Base-by-base conservation (phyloP, 2,888 invertebrate species). In the Hydriomena furcata region DNA sequence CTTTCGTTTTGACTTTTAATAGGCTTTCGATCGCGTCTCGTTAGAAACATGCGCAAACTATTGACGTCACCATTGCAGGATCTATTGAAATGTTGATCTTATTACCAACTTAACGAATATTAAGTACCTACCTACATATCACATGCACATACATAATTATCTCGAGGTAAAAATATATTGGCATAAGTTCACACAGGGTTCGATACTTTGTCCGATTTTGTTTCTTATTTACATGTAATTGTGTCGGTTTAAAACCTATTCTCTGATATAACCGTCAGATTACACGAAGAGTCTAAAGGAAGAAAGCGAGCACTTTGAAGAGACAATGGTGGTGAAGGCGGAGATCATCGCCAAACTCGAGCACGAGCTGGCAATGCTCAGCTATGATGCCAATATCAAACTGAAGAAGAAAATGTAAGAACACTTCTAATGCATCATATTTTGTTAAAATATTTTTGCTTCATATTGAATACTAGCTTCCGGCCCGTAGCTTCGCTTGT, bases 331-430 rank as follows among this genome's bases (percentile, higher is more conserved):
- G 1, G 38, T 66, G 31, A 89, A 87, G 53, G 54, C 72, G 1
- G 74, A 71, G 3, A 63, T 67, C 0, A 82, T 89, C 21, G 56
- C 65, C 1, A 73, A 73, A 32, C 63, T 84, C 20, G 76, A 79
- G 34, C 56, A 68, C 8, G 78, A 79, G 34, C 52, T 79, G 7
- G 38, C 60, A 0, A 7, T 60, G 3, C 66, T 78, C 1, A 63
- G 63, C 10, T 45, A 52, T 20, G 76, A 73, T 0, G 71, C 73
- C 11, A 63, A 69, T 6, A 30, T 68, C 8, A 73, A 65, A 31
- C 58, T 77, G 5, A 72, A 66, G 36, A 88, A 60, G 42, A 55
- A 55, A 67, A 75, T 84, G 82, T 83, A 55, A 72, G 71, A 12
- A 20, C 0, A 23, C 17, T 8, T 17, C 8, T 13, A 6, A 17